These are phyloP conservation scores for Ifrita kowaldi DNA, from an alignment of 2,113 vertebrate genomes.

Conservation along the genomic window DNA sequence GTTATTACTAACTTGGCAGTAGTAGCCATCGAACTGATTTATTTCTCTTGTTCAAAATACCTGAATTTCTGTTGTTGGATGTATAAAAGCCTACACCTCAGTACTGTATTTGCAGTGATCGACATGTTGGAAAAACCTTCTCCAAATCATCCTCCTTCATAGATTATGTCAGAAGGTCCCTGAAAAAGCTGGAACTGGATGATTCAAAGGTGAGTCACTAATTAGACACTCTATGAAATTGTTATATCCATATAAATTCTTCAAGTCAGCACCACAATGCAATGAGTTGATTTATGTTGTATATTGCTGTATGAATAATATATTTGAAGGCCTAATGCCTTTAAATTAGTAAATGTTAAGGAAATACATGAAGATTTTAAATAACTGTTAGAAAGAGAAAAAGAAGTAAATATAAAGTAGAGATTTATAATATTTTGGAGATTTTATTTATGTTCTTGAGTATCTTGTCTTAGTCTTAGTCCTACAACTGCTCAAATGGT, in stretches of 20 bases:
- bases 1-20: neutral
- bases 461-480: neutral
- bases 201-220: constrained; percentile 79
- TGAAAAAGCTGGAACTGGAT: constrained; percentile 87
- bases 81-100: neutral
- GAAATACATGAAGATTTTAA: neutral
- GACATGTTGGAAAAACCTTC: constrained; percentile 88
- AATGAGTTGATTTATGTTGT: neutral
- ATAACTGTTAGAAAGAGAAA: neutral
- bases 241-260: neutral
- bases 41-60: neutral
- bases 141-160: constrained; percentile 87
- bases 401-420: neutral
- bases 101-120: constrained; percentile 78
- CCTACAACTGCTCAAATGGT: neutral
- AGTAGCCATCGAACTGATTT: neutral
- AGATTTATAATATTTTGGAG: neutral
- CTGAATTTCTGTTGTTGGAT: neutral
- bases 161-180: constrained; percentile 87
- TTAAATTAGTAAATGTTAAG: neutral
- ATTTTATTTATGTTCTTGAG: neutral
- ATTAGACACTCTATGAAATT: neutral
- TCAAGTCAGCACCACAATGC: neutral
- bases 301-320: neutral
- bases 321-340: neutral